A percentile compares a stretch with the other conserved stretches of the same genome.
Evolutionary conservation across 2,888 invertebrate genomes (phyloP).

Genomic region (Nephrocerus scutellatus): DNA sequence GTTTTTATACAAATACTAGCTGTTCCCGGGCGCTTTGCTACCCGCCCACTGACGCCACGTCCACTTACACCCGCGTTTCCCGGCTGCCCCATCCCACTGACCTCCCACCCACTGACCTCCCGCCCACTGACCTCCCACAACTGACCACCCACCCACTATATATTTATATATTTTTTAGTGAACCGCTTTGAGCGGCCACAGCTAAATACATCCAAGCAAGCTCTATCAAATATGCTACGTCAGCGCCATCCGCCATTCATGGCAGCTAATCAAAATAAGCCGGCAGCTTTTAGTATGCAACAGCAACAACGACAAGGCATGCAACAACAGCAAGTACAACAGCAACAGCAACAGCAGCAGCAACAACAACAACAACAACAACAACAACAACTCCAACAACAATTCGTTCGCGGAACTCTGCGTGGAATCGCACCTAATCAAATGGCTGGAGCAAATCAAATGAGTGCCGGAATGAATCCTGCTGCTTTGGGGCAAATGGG

Average conservation of each 20-base stretch:
- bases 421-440: conserved; percentile 42
- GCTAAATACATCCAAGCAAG: conserved; percentile 69
- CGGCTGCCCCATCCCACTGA: too few relatives aligned
- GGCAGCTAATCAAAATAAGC: conserved; percentile 44
- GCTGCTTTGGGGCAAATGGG: conserved; percentile 50
- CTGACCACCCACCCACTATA: too few relatives aligned
- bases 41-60: too few relatives aligned
- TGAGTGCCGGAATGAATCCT: conserved; percentile 47
- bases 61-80: too few relatives aligned
- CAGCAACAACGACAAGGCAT: conserved; percentile 37
- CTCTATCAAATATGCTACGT: conserved; percentile 76
- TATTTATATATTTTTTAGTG: conserved; percentile 27
- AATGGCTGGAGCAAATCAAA: conserved; percentile 50
- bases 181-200: conserved; percentile 48
- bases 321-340: conserved; percentile 39
- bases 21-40: too few relatives aligned
- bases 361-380: conserved; percentile 41
- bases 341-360: conserved; percentile 41
- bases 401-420: conserved; percentile 42
- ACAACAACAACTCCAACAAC: conserved; percentile 31
- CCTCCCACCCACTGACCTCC: too few relatives aligned
- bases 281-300: conserved; percentile 34
- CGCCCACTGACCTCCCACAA: too few relatives aligned
- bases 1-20: not conserved
- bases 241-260: conserved; percentile 57